These are phyloP conservation scores for Diplazon laetatorius DNA, from an alignment of 2,888 invertebrate species.

Conservation along the genomic window DNA sequence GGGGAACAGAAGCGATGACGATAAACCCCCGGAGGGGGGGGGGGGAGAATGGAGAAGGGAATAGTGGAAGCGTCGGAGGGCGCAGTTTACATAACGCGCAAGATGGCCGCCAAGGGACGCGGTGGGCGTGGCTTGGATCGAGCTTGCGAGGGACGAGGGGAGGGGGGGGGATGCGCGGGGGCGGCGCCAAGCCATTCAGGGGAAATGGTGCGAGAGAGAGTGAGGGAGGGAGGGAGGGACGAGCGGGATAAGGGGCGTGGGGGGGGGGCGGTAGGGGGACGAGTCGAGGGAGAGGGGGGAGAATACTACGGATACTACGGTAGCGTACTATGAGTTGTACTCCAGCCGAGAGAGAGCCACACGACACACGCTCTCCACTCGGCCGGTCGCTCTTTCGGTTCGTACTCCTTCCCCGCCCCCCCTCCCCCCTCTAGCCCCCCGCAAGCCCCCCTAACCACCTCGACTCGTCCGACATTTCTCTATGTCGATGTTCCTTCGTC, in stretches of 20 bases:
- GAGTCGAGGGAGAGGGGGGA: slow-evolving; percentile 50
- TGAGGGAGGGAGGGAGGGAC: slow-evolving; percentile 25
- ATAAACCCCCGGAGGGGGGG: not conserved
- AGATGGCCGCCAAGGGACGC: slow-evolving; percentile 70
- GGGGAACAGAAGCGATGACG: not conserved
- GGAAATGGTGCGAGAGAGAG: slow-evolving; percentile 57
- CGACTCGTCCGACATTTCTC: slow-evolving; percentile 17
- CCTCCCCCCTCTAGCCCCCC: slow-evolving; percentile 28
- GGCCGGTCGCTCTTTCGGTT: slow-evolving; percentile 49
- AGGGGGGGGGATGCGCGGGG: slow-evolving; percentile 52
- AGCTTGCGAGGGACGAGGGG: slow-evolving; percentile 49
- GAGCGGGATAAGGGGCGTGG: slow-evolving; percentile 30
- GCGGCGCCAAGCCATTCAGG: slow-evolving; percentile 60
- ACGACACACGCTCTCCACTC: slow-evolving; percentile 66
- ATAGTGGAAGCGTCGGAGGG: slow-evolving; percentile 59
- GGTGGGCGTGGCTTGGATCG: slow-evolving; percentile 48
- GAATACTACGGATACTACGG: slow-evolving; percentile 77
- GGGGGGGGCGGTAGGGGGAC: slow-evolving; percentile 38
- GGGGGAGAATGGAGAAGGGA: slow-evolving; percentile 9
- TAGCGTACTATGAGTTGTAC: slow-evolving; percentile 79
- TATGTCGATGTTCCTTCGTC: slow-evolving; percentile 19
- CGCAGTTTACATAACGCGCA: slow-evolving; percentile 73
- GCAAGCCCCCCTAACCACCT: too few relatives aligned
- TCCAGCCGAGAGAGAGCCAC: slow-evolving; percentile 64
- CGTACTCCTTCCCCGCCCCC: slow-evolving; percentile 23